phyloP scores from a whole-genome alignment of 1,140 invertebrate species.

The Oryctes rhinoceros region DNA sequence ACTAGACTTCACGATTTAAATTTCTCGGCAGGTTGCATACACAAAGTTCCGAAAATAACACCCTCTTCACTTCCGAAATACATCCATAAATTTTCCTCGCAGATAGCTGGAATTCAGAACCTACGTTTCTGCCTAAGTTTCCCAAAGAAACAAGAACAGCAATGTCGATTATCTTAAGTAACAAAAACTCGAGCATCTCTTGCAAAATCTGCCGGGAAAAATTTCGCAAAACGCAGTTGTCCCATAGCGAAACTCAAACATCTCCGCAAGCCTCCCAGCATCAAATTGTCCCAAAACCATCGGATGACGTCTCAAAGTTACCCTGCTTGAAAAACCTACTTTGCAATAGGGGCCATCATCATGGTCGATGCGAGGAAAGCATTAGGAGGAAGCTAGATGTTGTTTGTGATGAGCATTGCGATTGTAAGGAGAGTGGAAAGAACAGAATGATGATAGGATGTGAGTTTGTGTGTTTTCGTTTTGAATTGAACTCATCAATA shows the following conservation, averaged over 20 bases:
- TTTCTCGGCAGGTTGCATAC: too few species aligned
- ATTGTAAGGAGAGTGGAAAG: slow-evolving; percentile 8
- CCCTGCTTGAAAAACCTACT: slow-evolving; percentile 33
- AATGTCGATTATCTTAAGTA: slow-evolving; percentile 40
- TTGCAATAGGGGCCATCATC: slow-evolving; percentile 27
- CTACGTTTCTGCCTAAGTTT: slow-evolving; percentile 25
- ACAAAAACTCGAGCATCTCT: slow-evolving; percentile 32
- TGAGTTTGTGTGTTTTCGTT: not conserved
- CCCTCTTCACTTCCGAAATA: not conserved
- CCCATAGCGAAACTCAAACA: slow-evolving; percentile 30
- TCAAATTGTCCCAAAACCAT: not conserved
- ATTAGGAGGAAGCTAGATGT: not conserved
- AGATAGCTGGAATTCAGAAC: slow-evolving; percentile 5
- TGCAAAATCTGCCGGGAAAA: slow-evolving; percentile 28
- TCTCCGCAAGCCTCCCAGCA: slow-evolving; percentile 4
- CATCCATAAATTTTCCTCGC: slow-evolving; percentile 17
- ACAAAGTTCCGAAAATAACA: too few species aligned
- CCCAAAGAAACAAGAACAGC: slow-evolving; percentile 38
- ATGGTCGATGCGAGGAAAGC: slow-evolving; percentile 29
- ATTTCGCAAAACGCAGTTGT: slow-evolving; percentile 28
- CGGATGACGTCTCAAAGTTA: not conserved
- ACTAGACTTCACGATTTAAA: too few species aligned
- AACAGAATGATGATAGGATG: slow-evolving; percentile 9
- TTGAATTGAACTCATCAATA: not conserved
- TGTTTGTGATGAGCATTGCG: slow-evolving; percentile 19